A percentile compares a stretch with the other conserved stretches of the same genome.
phyloP scores from a whole-genome alignment of 2,888 invertebrate genomes.

The Pseudococcus longispinus region DNA sequence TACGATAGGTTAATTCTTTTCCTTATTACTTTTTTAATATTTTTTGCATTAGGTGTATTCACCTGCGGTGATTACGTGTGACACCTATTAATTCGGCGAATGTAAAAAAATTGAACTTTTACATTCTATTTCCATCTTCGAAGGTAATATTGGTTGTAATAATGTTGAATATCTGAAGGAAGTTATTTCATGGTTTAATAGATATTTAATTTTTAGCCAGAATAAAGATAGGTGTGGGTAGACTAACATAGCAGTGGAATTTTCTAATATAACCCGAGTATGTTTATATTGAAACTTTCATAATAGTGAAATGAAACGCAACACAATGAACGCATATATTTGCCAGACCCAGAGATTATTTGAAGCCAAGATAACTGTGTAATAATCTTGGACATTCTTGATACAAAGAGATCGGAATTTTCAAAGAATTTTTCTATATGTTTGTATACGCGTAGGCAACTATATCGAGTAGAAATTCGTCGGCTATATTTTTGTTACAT shows the following conservation, averaged over 20 bases:
- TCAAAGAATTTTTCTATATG: neutral
- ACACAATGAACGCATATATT: slow-evolving; percentile 9
- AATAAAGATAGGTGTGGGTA: neutral
- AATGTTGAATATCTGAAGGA: neutral
- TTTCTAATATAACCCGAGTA: neutral
- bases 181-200: slow-evolving; percentile 25
- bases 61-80: neutral
- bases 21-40: neutral
- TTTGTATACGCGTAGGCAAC: neutral
- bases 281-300: neutral
- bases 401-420: neutral
- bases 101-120: neutral
- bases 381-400: neutral
- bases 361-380: neutral
- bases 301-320: neutral
- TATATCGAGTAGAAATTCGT: slow-evolving; percentile 1
- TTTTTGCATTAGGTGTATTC: neutral
- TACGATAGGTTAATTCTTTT: neutral
- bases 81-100: neutral
- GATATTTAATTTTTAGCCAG: neutral
- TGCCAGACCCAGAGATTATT: neutral
- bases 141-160: neutral
- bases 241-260: neutral
- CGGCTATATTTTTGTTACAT: neutral
- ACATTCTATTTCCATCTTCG: neutral